These are phyloP conservation scores for Arge pagana DNA, from an alignment of 2,888 invertebrate species.

Conservation along the genomic window DNA sequence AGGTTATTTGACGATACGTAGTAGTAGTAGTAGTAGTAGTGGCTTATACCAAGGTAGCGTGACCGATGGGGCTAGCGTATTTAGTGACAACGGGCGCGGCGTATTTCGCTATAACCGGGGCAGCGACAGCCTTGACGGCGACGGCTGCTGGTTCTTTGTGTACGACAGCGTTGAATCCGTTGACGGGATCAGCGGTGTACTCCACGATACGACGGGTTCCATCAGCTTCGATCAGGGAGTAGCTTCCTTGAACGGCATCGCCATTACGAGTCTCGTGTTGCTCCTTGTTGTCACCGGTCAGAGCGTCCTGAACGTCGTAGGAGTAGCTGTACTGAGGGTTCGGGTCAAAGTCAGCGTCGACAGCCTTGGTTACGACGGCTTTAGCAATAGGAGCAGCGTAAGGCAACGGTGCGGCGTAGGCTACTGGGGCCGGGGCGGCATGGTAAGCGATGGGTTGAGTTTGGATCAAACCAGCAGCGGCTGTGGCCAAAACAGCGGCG, in stretches of 20 bases:
- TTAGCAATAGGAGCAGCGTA: conserved; percentile 60
- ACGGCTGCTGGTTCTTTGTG: conserved; percentile 40
- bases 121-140: conserved; percentile 47
- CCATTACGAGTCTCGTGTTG: conserved; percentile 43
- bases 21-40: not conserved
- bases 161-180: conserved; percentile 45
- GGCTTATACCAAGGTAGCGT: not conserved
- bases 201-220: conserved; percentile 39
- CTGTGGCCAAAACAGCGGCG: conserved; percentile 58
- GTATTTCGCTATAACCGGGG: conserved; percentile 58
- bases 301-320: conserved; percentile 41
- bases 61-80: conserved; percentile 15
- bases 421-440: conserved; percentile 60
- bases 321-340: conserved; percentile 45
- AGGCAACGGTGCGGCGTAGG: conserved; percentile 63
- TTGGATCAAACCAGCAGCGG: conserved; percentile 60
- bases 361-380: conserved; percentile 36
- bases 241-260: conserved; percentile 41
- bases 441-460: conserved; percentile 35
- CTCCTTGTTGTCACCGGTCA: conserved; percentile 41
- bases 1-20: not conserved
- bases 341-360: conserved; percentile 40
- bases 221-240: conserved; percentile 40
- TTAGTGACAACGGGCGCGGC: conserved; percentile 47
- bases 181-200: conserved; percentile 40